Evolutionary conservation across 2,113 vertebrate genomes (phyloP).

Genomic region (Ptyas mucosa): DNA sequence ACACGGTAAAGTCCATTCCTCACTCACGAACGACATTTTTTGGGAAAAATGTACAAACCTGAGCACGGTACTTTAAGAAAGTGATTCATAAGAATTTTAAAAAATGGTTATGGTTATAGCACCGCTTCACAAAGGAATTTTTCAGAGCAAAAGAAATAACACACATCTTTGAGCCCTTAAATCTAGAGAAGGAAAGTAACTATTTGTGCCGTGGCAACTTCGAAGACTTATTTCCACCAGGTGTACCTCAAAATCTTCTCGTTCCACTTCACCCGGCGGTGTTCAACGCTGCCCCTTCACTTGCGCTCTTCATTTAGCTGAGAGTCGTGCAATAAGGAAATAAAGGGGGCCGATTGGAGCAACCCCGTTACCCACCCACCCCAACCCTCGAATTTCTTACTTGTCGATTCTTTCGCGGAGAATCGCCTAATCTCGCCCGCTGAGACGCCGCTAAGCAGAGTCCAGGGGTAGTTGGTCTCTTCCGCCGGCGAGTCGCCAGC

Average conservation of each 20-base stretch:
- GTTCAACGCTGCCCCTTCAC: not conserved
- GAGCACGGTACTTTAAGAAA: not conserved
- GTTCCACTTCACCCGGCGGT: not conserved
- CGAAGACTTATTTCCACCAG: not conserved
- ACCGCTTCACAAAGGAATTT: not conserved
- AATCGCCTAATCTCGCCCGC: not conserved
- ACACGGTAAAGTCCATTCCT: not conserved
- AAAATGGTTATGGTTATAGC: not conserved
- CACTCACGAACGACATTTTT: not conserved
- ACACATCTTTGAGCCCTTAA: not conserved
- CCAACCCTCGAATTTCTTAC: not conserved
- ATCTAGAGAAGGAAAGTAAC: not conserved
- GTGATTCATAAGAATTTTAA: not conserved
- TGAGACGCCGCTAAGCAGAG: not conserved
- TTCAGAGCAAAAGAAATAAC: not conserved
- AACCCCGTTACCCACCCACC: not conserved
- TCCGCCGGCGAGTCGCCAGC: not conserved
- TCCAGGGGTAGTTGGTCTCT: not conserved
- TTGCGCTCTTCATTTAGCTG: not conserved
- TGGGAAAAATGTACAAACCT: not conserved
- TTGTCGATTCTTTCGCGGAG: not conserved
- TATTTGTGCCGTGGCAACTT: not conserved
- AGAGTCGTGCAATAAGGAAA: not conserved
- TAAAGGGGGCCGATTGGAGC: not conserved
- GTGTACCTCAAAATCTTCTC: not conserved